phyloP scores from a whole-genome alignment of 2,797 vertebrate species.

The Clarias platycephalus region DNA sequence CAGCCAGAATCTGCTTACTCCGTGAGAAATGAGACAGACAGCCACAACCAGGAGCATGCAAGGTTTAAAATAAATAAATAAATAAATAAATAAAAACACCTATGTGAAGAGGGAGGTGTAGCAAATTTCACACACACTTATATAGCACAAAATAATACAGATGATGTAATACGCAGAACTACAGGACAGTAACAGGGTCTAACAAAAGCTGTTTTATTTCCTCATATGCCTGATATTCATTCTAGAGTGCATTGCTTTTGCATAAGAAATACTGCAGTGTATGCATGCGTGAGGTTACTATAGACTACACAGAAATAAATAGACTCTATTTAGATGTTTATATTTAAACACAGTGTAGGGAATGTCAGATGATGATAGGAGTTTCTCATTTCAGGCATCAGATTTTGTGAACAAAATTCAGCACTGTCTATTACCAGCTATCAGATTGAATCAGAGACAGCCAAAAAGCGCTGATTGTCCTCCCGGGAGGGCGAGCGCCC shows the following conservation, averaged over 20 bases:
- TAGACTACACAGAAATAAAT: not conserved
- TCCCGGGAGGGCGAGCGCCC: not conserved
- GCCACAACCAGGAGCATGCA: not conserved
- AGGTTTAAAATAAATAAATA: not conserved
- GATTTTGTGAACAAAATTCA: not conserved
- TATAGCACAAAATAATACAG: not conserved
- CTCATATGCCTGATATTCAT: not conserved
- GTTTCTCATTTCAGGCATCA: not conserved
- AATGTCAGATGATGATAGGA: too few species aligned
- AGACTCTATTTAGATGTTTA: not conserved
- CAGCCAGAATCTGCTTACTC: constrained; percentile 22
- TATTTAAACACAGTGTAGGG: not conserved
- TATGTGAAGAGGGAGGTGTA: not conserved
- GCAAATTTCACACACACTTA: not conserved
- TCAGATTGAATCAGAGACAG: constrained; percentile 55
- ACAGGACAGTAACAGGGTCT: not conserved
- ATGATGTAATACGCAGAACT: not conserved
- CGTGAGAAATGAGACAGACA: not conserved
- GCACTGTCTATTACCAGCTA: constrained; percentile 20
- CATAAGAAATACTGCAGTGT: not conserved
- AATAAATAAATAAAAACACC: too few species aligned
- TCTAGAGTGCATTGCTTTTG: not conserved
- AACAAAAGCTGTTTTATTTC: not conserved
- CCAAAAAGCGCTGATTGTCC: constrained; percentile 31
- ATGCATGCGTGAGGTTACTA: not conserved